These are phyloP conservation scores for Parnassius apollo DNA, from an alignment of 2,888 invertebrate species.

Conservation along the genomic window DNA sequence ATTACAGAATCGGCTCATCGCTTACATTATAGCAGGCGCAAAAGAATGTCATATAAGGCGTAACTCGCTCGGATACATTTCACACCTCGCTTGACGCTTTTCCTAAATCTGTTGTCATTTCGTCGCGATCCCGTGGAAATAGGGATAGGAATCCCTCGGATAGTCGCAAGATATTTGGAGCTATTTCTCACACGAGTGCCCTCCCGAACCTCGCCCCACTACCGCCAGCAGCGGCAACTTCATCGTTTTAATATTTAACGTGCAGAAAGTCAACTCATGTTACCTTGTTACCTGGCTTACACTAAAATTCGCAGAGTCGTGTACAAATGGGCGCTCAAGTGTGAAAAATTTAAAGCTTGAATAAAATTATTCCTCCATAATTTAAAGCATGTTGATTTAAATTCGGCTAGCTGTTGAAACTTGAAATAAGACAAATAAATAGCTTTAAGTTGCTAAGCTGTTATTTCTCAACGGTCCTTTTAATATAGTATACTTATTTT, in stretches of 20 bases:
- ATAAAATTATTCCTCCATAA: slow-evolving; percentile 16
- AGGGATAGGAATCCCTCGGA: slow-evolving; percentile 70
- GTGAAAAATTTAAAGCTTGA: slow-evolving; percentile 25
- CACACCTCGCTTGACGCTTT: slow-evolving; percentile 77
- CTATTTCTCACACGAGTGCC: slow-evolving; percentile 71
- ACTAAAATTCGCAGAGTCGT: slow-evolving; percentile 28
- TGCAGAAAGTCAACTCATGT: slow-evolving; percentile 68
- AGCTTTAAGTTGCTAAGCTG: too few relatives aligned
- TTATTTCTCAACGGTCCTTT: too few relatives aligned
- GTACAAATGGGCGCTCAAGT: slow-evolving; percentile 28
- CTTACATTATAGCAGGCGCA: slow-evolving; percentile 65
- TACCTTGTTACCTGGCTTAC: slow-evolving; percentile 51
- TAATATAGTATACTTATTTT: too few relatives aligned
- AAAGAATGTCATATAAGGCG: slow-evolving; percentile 77
- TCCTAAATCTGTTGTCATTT: slow-evolving; percentile 80
- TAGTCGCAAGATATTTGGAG: slow-evolving; percentile 71
- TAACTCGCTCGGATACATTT: slow-evolving; percentile 74
- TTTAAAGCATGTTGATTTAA: slow-evolving; percentile 3
- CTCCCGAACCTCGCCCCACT: slow-evolving; percentile 31
- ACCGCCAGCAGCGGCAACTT: slow-evolving; percentile 42
- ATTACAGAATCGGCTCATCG: slow-evolving; percentile 67
- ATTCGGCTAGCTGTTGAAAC: not conserved
- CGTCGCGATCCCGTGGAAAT: slow-evolving; percentile 71
- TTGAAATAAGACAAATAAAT: not conserved
- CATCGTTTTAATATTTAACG: slow-evolving; percentile 69